Evolutionary conservation across 2,797 vertebrate genomes (phyloP), one percentile per base, ranked within the genome.

Genomic region (Staurois parvus): DNA sequence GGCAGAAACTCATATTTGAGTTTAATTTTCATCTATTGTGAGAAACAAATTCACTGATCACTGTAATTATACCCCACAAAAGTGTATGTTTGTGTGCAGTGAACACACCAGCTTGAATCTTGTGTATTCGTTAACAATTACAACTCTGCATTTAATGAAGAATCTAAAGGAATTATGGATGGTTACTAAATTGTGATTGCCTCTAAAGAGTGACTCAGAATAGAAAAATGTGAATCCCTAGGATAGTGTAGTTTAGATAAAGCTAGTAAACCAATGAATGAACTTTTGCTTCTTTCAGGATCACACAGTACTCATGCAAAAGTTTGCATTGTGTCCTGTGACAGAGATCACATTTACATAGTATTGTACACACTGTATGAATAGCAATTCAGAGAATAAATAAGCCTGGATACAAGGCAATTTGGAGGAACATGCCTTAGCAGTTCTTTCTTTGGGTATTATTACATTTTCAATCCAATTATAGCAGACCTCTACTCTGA

Each of bases 401-500:
- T 79, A 79, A 48, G 69, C 69, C 52, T 32, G n/a, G 40, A 40
- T 67, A 72, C 28, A 84, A 79, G 34, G 32, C 83, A 79, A 85
- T 80, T 67, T 75, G 62, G 78, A 59, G 45, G 80, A 72, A 85
- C 26, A 73, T 68, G 69, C 42, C 62, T 67, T 45, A 74, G 77
- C 76, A 59, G 74, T 87, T 79, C 70, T 79, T 76, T 86, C 78
- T 79, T 68, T 83, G 69, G 85, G n/a, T 70, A 79, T 48, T 79
- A 72, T 87, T 74, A 77, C 56, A 79, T 83, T 74, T 79, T 83
- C 30, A 87, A 73, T 79, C 69, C 75, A 87, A 87, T 87, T 87
- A 87, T 87, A 26, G 37, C 11, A 83, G 85, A 87, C 85, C 76
- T 80, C 75, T 74, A 74, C 42, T 29, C 80, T 87, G 80, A 87